Evolutionary conservation across 2,797 vertebrate species (phyloP).

Genomic region (Numenius phaeopus): DNA sequence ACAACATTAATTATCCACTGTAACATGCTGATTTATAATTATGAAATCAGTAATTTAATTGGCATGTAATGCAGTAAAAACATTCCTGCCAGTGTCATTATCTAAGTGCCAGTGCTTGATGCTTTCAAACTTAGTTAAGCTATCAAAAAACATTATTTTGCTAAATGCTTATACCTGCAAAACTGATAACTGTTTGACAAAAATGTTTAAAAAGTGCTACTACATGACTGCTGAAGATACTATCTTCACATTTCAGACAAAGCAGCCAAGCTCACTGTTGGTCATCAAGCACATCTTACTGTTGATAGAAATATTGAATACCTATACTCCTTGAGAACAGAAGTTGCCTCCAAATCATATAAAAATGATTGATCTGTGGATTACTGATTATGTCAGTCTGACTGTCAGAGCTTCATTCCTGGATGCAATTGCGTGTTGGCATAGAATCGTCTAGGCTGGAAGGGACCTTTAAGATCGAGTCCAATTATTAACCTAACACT

Average conservation of each 20-base stretch:
- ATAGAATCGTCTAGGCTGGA: not conserved
- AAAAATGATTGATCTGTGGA: not conserved
- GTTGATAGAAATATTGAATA: not conserved
- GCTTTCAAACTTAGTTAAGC: slow-evolving; percentile 63
- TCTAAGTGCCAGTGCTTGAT: slow-evolving; percentile 46
- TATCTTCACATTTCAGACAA: slow-evolving; percentile 1
- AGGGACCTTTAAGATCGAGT: not conserved
- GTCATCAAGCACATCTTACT: not conserved
- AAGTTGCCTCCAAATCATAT: not conserved
- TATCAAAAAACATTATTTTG: slow-evolving; percentile 56
- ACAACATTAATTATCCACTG: slow-evolving; percentile 77
- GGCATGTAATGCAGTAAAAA: slow-evolving; percentile 74
- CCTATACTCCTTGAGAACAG: not conserved
- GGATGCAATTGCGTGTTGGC: not conserved
- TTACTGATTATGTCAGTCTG: not conserved
- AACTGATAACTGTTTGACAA: not conserved
- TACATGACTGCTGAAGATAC: not conserved
- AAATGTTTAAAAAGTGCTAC: not conserved
- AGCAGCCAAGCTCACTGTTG: not conserved
- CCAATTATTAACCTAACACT: not conserved
- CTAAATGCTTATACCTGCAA: slow-evolving; percentile 6
- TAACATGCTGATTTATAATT: slow-evolving; percentile 74
- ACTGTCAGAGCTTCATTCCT: not conserved
- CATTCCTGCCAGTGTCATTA: slow-evolving; percentile 64
- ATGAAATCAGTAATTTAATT: slow-evolving; percentile 81